phyloP scores from a whole-genome alignment of 2,888 invertebrate genomes.

The Urechis unicinctus region DNA sequence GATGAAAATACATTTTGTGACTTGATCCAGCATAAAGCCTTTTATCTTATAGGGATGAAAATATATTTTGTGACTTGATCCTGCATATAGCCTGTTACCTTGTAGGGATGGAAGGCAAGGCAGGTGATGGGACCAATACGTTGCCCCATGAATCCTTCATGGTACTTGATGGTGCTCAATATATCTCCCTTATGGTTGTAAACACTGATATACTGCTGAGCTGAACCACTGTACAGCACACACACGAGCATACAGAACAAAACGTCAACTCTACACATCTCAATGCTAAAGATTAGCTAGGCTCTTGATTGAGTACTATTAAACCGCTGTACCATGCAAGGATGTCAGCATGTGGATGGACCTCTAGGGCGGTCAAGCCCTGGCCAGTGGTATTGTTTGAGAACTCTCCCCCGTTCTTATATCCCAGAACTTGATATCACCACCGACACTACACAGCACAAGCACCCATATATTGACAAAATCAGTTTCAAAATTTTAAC shows the following conservation, averaged over 20 bases:
- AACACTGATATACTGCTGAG: conserved; percentile 63
- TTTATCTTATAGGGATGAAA: too few relatives aligned
- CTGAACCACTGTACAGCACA: conserved; percentile 36
- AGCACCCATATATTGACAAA: too few relatives aligned
- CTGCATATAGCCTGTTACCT: conserved; percentile 52
- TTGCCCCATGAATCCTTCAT: conserved; percentile 84
- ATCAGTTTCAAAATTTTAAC: too few relatives aligned
- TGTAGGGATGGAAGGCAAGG: conserved; percentile 82
- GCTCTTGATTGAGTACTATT: too few relatives aligned
- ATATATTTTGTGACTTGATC: background rate
- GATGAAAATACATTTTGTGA: background rate
- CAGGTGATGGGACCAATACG: conserved; percentile 82
- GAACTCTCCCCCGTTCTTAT: conserved; percentile 54
- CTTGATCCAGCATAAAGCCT: background rate
- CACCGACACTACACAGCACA: conserved; percentile 58
- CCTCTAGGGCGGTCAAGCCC: conserved; percentile 74
- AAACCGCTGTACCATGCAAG: conserved; percentile 70
- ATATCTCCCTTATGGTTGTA: conserved; percentile 58
- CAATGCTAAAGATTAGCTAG: too few relatives aligned
- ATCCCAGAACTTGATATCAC: conserved; percentile 63
- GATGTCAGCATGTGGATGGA: conserved; percentile 73
- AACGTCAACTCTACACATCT: too few relatives aligned
- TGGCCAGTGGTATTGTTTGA: conserved; percentile 62
- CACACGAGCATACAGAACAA: background rate
- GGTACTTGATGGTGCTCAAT: conserved; percentile 75